These are phyloP conservation scores for Cochlearius cochlearius DNA, from an alignment of 2,113 vertebrate species.

Conservation along the genomic window DNA sequence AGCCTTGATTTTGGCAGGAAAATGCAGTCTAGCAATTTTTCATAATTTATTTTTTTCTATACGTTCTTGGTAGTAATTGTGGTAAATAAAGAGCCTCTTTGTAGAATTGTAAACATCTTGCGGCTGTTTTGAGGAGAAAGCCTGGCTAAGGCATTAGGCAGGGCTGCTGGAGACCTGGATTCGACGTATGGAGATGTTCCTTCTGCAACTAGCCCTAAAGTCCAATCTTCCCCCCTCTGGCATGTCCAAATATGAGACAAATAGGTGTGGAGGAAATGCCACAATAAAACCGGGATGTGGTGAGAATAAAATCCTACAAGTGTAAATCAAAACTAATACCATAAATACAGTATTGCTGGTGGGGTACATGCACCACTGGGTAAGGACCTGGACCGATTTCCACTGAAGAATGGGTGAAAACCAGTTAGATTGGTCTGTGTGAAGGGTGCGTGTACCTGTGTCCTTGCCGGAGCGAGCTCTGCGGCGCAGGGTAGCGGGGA, in stretches of 20 bases:
- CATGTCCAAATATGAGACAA: neutral
- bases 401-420: neutral
- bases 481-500: fast-evolving
- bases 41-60: neutral
- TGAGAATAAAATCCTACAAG: neutral
- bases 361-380: fast-evolving
- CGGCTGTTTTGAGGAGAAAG: neutral
- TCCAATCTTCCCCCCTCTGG: too few relatives aligned
- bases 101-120: neutral
- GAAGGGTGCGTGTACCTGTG: neutral
- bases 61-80: neutral
- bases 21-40: neutral
- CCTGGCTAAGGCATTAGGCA: neutral
- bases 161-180: neutral
- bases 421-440: neutral
- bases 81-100: neutral
- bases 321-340: neutral
- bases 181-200: neutral
- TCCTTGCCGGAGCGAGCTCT: neutral
- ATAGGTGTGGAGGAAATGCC: neutral
- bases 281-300: neutral
- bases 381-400: neutral
- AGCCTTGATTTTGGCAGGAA: neutral
- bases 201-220: neutral
- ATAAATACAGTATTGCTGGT: neutral